phyloP scores from a whole-genome alignment of 2,113 vertebrate genomes.

The Oncorhynchus gorbuscha region DNA sequence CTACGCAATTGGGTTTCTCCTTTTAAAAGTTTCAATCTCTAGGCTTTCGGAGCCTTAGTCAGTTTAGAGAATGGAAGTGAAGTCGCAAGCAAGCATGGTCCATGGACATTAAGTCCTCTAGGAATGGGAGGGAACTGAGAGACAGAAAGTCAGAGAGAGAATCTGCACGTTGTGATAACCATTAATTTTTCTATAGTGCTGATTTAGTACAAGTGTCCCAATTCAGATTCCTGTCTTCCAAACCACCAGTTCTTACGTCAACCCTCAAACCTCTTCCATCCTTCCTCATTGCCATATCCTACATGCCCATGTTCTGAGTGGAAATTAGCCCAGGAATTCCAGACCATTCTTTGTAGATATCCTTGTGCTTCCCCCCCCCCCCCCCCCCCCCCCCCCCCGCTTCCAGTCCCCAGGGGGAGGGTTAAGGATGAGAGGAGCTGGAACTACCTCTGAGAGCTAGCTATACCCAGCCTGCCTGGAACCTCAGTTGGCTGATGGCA shows the following conservation, averaged over 20 bases:
- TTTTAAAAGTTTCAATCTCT: slow-evolving; percentile 52
- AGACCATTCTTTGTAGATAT: slow-evolving; percentile 64
- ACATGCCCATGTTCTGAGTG: slow-evolving; percentile 38
- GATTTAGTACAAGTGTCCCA: slow-evolving; percentile 12
- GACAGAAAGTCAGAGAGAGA: slow-evolving; percentile 34
- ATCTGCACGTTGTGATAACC: slow-evolving; percentile 43
- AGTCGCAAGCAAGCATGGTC: slow-evolving; percentile 32
- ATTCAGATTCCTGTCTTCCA: not conserved
- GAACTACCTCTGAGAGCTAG: slow-evolving; percentile 62
- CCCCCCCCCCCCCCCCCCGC: slow-evolving; percentile 27
- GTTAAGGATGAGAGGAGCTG: slow-evolving; percentile 58
- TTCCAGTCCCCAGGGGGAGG: slow-evolving; percentile 3
- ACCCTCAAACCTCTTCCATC: not conserved
- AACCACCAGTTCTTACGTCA: not conserved
- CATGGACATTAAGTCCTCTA: slow-evolving; percentile 37
- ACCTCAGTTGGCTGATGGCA: slow-evolving; percentile 48
- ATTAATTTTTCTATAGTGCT: not conserved
- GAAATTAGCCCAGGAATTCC: slow-evolving; percentile 52
- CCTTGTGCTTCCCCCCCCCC: slow-evolving; percentile 38
- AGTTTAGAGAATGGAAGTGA: slow-evolving; percentile 44
- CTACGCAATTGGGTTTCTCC: slow-evolving; percentile 40
- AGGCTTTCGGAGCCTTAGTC: slow-evolving; percentile 47
- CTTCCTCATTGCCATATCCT: not conserved
- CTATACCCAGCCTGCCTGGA: slow-evolving; percentile 43
- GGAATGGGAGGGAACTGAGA: slow-evolving; percentile 34